Percentiles rank a stretch among this genome's conserved stretches.
phyloP scores from a whole-genome alignment of 2,888 invertebrate genomes.

The Ophraella communa region DNA sequence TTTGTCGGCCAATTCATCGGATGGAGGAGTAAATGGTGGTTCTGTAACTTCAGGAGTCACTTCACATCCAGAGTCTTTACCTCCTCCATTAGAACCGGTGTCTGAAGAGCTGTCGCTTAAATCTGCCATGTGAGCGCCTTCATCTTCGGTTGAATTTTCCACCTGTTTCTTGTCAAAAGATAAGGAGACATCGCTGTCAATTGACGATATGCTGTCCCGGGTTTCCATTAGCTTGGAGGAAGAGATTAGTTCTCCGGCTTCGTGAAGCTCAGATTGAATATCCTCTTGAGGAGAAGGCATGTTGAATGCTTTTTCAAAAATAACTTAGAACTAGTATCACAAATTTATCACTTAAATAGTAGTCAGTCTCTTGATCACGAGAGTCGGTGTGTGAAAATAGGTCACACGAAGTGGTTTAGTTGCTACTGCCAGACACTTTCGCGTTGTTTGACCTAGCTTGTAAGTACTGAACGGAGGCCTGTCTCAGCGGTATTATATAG shows the following conservation, averaged over 20 bases:
- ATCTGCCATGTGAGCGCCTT: constrained; percentile 64
- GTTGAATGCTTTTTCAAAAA: constrained; percentile 19
- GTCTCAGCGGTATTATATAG: constrained; percentile 23
- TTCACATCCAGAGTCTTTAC: constrained; percentile 74
- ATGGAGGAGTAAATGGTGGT: constrained; percentile 72
- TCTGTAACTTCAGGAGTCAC: constrained; percentile 65
- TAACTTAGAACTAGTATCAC: constrained; percentile 52
- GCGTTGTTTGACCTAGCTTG: constrained; percentile 58
- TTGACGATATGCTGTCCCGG: constrained; percentile 67
- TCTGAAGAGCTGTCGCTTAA: constrained; percentile 72
- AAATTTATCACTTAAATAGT: constrained; percentile 40
- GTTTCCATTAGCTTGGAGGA: constrained; percentile 65
- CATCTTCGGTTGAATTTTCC: constrained; percentile 11
- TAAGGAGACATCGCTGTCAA: constrained; percentile 67
- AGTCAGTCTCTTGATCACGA: constrained; percentile 37
- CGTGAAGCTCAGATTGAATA: constrained; percentile 38
- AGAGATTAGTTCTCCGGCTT: constrained; percentile 54
- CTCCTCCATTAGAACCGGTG: constrained; percentile 67
- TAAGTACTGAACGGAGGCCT: constrained; percentile 27
- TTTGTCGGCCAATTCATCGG: constrained; percentile 77
- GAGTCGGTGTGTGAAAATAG: constrained; percentile 44
- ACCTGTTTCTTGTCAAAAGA: constrained; percentile 59
- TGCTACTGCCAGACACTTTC: constrained; percentile 59
- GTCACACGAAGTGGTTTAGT: constrained; percentile 49
- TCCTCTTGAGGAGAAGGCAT: constrained; percentile 55